Percentiles rank a stretch among this genome's conserved stretches.
Evolutionary conservation across 2,113 vertebrate species (phyloP).

Genomic region (Odontophorus gujanensis): DNA sequence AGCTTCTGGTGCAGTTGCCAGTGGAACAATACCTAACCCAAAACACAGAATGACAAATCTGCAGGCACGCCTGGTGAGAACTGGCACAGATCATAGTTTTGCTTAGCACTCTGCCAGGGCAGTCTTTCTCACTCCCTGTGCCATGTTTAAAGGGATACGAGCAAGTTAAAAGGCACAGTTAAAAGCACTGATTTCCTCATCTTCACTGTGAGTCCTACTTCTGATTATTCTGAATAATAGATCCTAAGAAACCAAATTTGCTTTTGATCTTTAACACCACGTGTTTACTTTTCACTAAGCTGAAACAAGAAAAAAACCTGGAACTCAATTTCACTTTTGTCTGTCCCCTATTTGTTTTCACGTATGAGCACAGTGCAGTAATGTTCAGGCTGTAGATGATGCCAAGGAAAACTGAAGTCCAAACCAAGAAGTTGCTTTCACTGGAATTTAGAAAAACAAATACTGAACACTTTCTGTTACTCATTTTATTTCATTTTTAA

Average conservation of each 20-base stretch:
- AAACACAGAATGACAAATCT: neutral
- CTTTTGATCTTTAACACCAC: neutral
- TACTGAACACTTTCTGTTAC: constrained; percentile 25
- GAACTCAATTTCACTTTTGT: constrained; percentile 17
- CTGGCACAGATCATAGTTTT: neutral
- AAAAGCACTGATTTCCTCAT: neutral
- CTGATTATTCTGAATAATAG: neutral
- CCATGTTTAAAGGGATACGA: neutral
- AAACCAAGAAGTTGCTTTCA: constrained; percentile 44
- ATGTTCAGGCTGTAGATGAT: constrained; percentile 31
- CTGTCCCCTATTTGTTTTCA: constrained; percentile 2
- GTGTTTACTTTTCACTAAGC: neutral
- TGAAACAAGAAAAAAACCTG: neutral
- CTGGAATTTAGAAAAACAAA: constrained; percentile 50
- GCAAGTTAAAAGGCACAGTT: neutral
- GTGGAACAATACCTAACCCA: neutral
- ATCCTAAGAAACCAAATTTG: neutral
- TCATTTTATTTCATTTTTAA: constrained; percentile 42
- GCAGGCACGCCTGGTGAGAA: neutral
- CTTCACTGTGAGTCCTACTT: neutral
- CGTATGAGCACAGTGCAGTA: neutral
- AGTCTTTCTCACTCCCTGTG: neutral
- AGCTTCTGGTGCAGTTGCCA: rapidly evolving
- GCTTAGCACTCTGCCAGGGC: neutral
- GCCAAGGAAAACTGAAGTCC: constrained; percentile 53